phyloP scores from a whole-genome alignment of 1,140 invertebrate genomes.

The Drosophila orosa region DNA sequence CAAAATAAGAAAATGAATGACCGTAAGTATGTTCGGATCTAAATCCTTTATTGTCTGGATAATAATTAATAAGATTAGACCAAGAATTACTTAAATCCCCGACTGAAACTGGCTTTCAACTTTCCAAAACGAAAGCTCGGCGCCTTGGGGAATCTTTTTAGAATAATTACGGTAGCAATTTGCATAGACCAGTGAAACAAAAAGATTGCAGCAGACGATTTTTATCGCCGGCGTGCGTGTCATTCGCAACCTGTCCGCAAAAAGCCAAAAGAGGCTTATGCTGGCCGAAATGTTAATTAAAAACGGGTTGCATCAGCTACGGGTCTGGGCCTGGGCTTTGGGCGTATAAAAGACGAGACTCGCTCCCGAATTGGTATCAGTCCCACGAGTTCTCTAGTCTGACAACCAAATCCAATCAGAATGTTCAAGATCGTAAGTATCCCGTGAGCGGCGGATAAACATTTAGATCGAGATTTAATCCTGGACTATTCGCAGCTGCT shows the following conservation, averaged over 20 bases:
- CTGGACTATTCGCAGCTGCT: slow-evolving; percentile 35
- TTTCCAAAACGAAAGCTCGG: background rate
- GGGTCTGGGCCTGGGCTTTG: background rate
- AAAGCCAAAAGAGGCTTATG: slow-evolving; percentile 13
- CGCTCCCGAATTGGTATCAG: slow-evolving; percentile 25
- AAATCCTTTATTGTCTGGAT: background rate
- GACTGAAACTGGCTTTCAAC: background rate
- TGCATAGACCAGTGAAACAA: slow-evolving; percentile 40
- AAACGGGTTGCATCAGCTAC: slow-evolving; percentile 45
- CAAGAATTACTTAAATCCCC: background rate
- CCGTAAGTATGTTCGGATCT: too few species aligned
- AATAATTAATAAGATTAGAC: background rate
- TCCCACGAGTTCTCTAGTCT: slow-evolving; percentile 49
- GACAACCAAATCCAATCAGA: slow-evolving; percentile 43
- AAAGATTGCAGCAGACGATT: slow-evolving; percentile 36
- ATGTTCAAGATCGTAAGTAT: slow-evolving; percentile 62
- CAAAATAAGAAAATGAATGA: too few species aligned
- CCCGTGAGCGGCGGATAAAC: background rate
- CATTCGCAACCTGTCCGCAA: slow-evolving; percentile 16
- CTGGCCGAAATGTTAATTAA: slow-evolving; percentile 47
- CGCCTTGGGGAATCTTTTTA: slow-evolving; percentile 13
- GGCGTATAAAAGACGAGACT: slow-evolving; percentile 31
- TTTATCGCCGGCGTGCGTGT: slow-evolving; percentile 17
- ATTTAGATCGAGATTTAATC: background rate
- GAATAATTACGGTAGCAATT: slow-evolving; percentile 48